Percentiles rank a stretch among this genome's conserved stretches.
Conservation (phyloP, 2,888 invertebrate species). For the Stegophylla sp. region DNA sequence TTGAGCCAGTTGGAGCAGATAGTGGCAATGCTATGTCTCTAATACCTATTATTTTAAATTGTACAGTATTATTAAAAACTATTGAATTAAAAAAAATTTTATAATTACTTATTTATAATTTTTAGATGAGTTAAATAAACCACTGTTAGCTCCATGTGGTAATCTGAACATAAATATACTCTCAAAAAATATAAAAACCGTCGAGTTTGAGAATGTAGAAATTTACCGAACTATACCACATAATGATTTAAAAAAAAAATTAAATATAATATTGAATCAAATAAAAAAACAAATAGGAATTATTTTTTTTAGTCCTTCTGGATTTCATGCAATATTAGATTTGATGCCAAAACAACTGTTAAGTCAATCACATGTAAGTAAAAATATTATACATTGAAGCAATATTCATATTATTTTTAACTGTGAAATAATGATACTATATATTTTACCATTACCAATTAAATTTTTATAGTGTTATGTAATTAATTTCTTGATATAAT, state of each 20-base stretch:
- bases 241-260: conserved; percentile 60
- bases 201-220: conserved; percentile 61
- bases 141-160: conserved; percentile 62
- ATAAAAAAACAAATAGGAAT: conserved; percentile 58
- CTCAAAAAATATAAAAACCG: conserved; percentile 60
- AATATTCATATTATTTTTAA: not conserved
- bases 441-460: too few species aligned
- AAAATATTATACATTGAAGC: not conserved
- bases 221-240: conserved; percentile 62
- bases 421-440: too few species aligned
- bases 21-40: conserved; percentile 61
- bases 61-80: conserved; percentile 55
- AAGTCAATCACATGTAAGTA: conserved; percentile 49
- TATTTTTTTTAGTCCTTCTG: conserved; percentile 63
- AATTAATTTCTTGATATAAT: too few species aligned
- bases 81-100: not conserved
- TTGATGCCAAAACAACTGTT: conserved; percentile 50
- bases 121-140: conserved; percentile 60
- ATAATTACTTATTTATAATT: conserved; percentile 23
- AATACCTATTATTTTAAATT: conserved; percentile 61
- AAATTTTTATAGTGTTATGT: too few species aligned
- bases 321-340: conserved; percentile 61
- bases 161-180: conserved; percentile 60
- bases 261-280: conserved; percentile 52
- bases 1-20: conserved; percentile 60